phyloP scores from a whole-genome alignment of 2,113 vertebrate species.

The Suncus etruscus region DNA sequence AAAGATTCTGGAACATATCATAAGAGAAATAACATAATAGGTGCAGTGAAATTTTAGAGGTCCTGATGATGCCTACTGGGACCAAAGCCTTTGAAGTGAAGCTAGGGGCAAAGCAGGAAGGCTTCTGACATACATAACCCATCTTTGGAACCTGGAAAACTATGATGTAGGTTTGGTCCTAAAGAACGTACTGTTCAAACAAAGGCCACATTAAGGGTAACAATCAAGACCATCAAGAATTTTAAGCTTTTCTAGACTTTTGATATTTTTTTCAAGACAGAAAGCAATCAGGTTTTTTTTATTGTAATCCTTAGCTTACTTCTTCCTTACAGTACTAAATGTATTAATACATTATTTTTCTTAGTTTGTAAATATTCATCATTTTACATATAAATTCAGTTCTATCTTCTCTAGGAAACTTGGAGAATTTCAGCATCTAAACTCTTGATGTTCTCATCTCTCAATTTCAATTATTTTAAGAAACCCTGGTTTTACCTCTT shows the following conservation, averaged over 20 bases:
- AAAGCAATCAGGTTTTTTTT: not conserved
- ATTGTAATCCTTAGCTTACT: slow-evolving; percentile 2
- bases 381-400: slow-evolving; percentile 22
- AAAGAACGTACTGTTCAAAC: no score
- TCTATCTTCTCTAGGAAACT: not conserved
- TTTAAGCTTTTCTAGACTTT: not conserved
- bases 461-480: not conserved
- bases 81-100: not conserved
- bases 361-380: slow-evolving; percentile 2
- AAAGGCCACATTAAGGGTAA: no score
- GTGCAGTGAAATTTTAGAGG: no score
- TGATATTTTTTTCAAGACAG: slow-evolving; percentile 24
- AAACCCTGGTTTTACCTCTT: not conserved
- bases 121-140: no score
- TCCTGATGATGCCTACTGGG: no score
- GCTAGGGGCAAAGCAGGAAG: no score
- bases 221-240: no score
- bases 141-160: no score
- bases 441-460: not conserved
- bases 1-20: not conserved
- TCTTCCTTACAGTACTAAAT: not conserved
- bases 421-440: not conserved
- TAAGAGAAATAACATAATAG: not conserved
- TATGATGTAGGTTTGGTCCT: no score
- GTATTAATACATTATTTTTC: not conserved